Evolutionary conservation across 2,797 vertebrate genomes (phyloP), one percentile per base, ranked within the genome.

Genomic region (Lepus townsendii): DNA sequence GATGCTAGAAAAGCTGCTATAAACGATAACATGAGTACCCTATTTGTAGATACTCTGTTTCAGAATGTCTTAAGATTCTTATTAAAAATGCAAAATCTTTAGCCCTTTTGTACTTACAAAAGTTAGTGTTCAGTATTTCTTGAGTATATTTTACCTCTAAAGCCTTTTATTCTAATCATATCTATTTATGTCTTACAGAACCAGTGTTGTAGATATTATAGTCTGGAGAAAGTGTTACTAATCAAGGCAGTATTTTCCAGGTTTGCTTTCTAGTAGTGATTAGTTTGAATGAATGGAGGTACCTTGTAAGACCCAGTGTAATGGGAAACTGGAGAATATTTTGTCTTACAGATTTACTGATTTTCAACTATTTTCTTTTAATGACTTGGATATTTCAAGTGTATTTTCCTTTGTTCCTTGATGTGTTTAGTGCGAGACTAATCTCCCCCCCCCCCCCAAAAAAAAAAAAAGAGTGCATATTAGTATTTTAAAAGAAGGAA

Each of bases 341-440:
- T 90, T 7, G 17, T 17, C 42, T 60, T 82, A 7, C 27, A 12
- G 42, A 57, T 57, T 57, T 57, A n/a, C 47, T 90, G 22, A 76
- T 94, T 90, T 86, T 86, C 47, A 85, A 14, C 24, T 83, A 24
- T 47, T 90, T 11, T 71, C 22, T 84, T 71, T 95, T 78, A 69
- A 71, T 96, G 57, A 66, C 50, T 95, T 89, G 27, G 26, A 95
- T 85, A 86, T 35, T 95, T 82, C 19, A 93, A n/a, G 54, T 93
- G 19, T 62, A 62, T 87, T 79, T 19, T 84, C 2, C 13, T 88
- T 3, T 72, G 69, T 88, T 88, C 24, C 13, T 76, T 83, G 20
- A 66, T 83, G 72, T 95, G 52, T 91, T 78, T 94, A 65, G 60
- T 94, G 17, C n/a, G 16, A 87, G 57, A 86, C n/a, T 27, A 94